Evolutionary conservation across 2,888 invertebrate genomes (phyloP), one percentile per base, ranked within the genome.

Genomic region (Campaea margaritaria): DNA sequence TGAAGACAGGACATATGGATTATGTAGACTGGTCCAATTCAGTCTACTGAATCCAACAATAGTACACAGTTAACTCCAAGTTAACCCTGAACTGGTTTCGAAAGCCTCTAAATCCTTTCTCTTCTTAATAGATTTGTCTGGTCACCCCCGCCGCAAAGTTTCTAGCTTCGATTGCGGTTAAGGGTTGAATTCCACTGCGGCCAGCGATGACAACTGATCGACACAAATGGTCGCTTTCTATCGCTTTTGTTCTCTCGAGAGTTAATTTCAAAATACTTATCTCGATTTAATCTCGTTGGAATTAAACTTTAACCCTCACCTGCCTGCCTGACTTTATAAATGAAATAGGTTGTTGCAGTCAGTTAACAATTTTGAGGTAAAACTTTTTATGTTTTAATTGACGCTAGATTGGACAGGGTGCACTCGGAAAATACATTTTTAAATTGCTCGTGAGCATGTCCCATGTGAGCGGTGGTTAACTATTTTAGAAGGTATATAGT

Each of bases 91-190:
- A 58, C 58, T 58, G 41, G 50, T 56, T 63, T 55, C 28, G 15
- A 62, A 65, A 64, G 57, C 62, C 55, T 69, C 63, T 63, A 56
- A 68, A 69, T 72, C 71, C 69, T 70, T 68, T 69, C 58, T 64
- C 65, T 72, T 71, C 67, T 65, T 78, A 79, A 81, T 76, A 79
- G 76, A 70, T 73, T 75, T 79, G 70, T 79, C 76, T 65, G 70
- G 73, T 73, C 61, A 67, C 64, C 58, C 54, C 51, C 21, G 63
- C 77, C 77, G 61, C 74, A 72, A 72, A 75, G 59, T 70, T 73
- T 70, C 65, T 31, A 57, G 70, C 69, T 68, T 69, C 53, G 47
- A 55, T 58, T 67, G 70, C 61, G 70, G 69, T 57, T 39, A 65
- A 58, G 56, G 64, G 48, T 56, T 50, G 65, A 67, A 67, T 44